These are phyloP conservation scores for Aporrectodea caliginosa DNA, from an alignment of 1,140 invertebrate species.

Conservation along the genomic window DNA sequence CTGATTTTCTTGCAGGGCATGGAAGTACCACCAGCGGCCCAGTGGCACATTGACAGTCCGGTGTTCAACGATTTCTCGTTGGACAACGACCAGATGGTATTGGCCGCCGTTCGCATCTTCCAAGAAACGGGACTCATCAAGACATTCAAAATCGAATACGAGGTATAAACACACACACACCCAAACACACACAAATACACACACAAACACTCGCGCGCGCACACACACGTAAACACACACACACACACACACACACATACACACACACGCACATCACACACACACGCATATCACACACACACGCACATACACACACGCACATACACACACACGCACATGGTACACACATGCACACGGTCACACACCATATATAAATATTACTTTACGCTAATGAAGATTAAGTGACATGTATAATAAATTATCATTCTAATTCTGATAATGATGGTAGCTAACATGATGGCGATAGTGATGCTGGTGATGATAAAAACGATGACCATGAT, in stretches of 20 bases:
- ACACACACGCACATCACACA: no score
- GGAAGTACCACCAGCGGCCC: neutral
- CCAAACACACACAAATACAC: no score
- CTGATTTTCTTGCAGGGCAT: no score
- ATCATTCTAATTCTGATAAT: slow-evolving; percentile 30
- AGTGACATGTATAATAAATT: neutral
- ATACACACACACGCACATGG: no score
- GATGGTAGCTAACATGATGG: slow-evolving; percentile 32
- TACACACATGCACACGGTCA: no score
- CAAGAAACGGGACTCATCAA: slow-evolving; percentile 33
- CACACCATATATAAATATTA: no score
- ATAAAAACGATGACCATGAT: slow-evolving; percentile 32
- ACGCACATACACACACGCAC: no score
- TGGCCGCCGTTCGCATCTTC: slow-evolving; percentile 33
- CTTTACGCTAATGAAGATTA: slow-evolving; percentile 17
- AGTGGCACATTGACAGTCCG: slow-evolving; percentile 9
- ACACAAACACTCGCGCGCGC: no score
- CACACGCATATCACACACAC: no score
- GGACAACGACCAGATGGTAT: slow-evolving; percentile 33
- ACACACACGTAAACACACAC: no score
- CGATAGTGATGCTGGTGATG: slow-evolving; percentile 34
- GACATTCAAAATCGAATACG: slow-evolving; percentile 35
- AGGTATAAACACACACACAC: no score
- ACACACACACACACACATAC: no score
- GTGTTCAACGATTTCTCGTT: slow-evolving; percentile 34